Conservation (phyloP, 2,888 invertebrate genomes). For the Drosophila multiciliata region DNA sequence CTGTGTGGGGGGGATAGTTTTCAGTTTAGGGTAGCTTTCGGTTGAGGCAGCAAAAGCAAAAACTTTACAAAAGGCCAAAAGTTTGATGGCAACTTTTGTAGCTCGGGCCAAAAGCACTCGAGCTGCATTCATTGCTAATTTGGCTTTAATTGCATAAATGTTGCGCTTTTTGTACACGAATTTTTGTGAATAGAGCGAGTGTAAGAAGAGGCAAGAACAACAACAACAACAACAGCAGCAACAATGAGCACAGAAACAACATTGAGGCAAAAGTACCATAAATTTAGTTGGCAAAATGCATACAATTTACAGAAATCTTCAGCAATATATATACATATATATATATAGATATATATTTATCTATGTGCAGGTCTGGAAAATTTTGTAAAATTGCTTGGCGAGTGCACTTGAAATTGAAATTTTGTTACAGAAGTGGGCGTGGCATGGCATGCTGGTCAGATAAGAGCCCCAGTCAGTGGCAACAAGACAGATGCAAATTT, state of each 20-base stretch:
- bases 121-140: constrained; percentile 81
- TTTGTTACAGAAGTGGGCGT: constrained; percentile 35
- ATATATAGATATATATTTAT: constrained; percentile 8
- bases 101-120: constrained; percentile 73
- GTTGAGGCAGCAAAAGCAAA: constrained; percentile 57
- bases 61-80: constrained; percentile 80
- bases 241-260: constrained; percentile 27
- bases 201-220: constrained; percentile 10
- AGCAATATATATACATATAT: constrained; percentile 6
- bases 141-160: constrained; percentile 82
- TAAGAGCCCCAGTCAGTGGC: constrained; percentile 38
- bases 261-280: constrained; percentile 57
- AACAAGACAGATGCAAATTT: constrained; percentile 62
- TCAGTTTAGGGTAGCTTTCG: constrained; percentile 18
- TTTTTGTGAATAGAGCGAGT: constrained; percentile 49
- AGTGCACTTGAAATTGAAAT: constrained; percentile 81
- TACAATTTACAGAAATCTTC: constrained; percentile 41
- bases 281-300: constrained; percentile 65
- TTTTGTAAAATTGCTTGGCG: constrained; percentile 70
- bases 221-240: constrained; percentile 20
- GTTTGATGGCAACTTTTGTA: constrained; percentile 79
- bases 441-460: constrained; percentile 26
- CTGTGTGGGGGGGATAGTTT: constrained; percentile 12
- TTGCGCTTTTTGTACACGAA: constrained; percentile 77
- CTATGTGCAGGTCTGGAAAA: constrained; percentile 35